Conservation (phyloP, 2,113 vertebrate genomes). For the Zingel zingel region DNA sequence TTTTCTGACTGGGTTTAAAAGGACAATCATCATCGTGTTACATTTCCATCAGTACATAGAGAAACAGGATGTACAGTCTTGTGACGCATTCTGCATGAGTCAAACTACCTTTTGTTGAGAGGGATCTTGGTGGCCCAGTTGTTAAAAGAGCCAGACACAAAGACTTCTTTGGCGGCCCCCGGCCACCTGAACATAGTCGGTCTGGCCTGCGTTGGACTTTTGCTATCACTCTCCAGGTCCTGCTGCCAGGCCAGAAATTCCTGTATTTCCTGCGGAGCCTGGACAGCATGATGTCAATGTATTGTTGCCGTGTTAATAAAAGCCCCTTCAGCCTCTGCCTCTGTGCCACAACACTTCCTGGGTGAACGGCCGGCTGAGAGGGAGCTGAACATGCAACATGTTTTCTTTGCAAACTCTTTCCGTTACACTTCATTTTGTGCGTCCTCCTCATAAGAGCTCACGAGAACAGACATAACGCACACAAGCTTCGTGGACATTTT, state of each 20-base stretch:
- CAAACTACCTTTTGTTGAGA: constrained; percentile 90
- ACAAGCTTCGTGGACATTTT: not conserved
- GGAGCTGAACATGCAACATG: not conserved
- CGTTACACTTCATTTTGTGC: not conserved
- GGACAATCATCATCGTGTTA: constrained; percentile 8
- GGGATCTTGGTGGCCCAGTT: constrained; percentile 97
- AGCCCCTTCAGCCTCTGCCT: not conserved
- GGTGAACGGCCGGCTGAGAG: not conserved
- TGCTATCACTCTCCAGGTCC: constrained; percentile 91
- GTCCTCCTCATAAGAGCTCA: not conserved
- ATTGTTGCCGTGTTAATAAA: constrained; percentile 1
- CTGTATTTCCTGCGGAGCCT: constrained; percentile 90
- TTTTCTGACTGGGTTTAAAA: constrained; percentile 89
- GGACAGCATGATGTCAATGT: not conserved
- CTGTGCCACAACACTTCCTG: not conserved
- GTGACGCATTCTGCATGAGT: not conserved
- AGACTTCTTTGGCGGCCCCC: constrained; percentile 93
- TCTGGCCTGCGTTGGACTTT: constrained; percentile 86
- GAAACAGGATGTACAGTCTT: too few species aligned
- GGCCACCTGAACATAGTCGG: constrained; percentile 96
- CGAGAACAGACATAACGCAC: not conserved
- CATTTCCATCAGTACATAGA: not conserved
- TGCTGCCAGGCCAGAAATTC: constrained; percentile 97
- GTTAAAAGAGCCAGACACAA: constrained; percentile 97
- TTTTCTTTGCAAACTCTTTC: not conserved